phyloP scores from a whole-genome alignment of 2,888 invertebrate species.

The Lasius platythorax region DNA sequence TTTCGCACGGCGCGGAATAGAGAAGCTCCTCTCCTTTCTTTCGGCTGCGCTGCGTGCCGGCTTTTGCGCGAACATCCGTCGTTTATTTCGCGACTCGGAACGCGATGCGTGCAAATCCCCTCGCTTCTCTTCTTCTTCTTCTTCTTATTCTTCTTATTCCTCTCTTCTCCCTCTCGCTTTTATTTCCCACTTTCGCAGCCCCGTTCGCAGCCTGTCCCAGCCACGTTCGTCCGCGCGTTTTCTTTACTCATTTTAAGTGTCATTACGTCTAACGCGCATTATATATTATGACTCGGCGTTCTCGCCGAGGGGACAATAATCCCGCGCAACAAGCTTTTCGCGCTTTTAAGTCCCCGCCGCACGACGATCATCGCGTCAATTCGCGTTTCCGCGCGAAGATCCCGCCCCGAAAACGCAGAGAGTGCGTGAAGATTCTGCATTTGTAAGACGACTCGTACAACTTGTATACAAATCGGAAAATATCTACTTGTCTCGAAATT shows the following conservation, averaged over 20 bases:
- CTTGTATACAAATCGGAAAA: neutral
- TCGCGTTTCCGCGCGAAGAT: slow-evolving; percentile 26
- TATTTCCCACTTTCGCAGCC: slow-evolving; percentile 44
- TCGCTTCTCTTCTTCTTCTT: slow-evolving; percentile 4
- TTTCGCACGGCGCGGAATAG: slow-evolving; percentile 33
- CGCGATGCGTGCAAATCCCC: slow-evolving; percentile 32
- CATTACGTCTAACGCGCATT: slow-evolving; percentile 56
- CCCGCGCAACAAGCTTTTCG: slow-evolving; percentile 53
- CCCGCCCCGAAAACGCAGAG: neutral
- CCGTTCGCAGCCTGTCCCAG: slow-evolving; percentile 36
- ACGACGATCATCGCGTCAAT: slow-evolving; percentile 10
- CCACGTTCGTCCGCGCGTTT: slow-evolving; percentile 41
- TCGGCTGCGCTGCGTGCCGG: neutral
- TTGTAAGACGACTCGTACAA: neutral
- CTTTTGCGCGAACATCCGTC: slow-evolving; percentile 36
- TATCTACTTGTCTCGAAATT: neutral
- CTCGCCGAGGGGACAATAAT: slow-evolving; percentile 52
- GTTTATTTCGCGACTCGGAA: slow-evolving; percentile 39
- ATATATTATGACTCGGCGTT: slow-evolving; percentile 55
- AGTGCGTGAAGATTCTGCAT: neutral
- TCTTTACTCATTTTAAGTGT: slow-evolving; percentile 56
- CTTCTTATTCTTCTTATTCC: neutral
- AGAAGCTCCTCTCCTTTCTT: neutral
- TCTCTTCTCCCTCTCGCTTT: slow-evolving; percentile 26
- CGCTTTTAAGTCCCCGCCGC: slow-evolving; percentile 22